Conservation (phyloP, 2,113 vertebrate genomes). For the Atractosteus spatula region DNA sequence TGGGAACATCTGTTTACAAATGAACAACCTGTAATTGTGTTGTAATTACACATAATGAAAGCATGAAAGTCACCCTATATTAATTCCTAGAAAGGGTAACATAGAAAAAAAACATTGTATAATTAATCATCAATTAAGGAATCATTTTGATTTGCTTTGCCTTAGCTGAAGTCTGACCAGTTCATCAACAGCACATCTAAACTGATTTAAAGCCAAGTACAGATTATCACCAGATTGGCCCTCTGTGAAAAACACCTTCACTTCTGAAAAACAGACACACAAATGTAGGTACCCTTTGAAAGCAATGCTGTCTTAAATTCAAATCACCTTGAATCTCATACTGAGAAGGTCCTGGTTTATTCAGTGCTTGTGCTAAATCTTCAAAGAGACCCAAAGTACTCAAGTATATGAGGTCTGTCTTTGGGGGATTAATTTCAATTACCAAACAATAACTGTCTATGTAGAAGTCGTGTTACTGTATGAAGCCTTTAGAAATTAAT, state of each 20-base stretch:
- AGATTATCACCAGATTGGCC: conserved; percentile 21
- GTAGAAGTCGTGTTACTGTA: too few species aligned
- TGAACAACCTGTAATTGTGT: conserved; percentile 38
- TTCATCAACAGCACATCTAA: conserved; percentile 6
- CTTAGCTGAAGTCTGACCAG: conserved; percentile 38
- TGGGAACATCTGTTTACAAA: conserved; percentile 32
- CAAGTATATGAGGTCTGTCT: conserved; percentile 25
- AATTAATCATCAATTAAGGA: conserved; percentile 48
- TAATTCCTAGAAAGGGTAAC: conserved; percentile 21
- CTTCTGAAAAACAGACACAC: conserved; percentile 26
- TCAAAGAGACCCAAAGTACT: conserved; percentile 27
- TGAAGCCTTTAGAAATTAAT: too few species aligned
- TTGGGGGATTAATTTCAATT: conserved; percentile 33
- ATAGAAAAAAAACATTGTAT: conserved; percentile 21
- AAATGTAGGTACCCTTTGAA: conserved; percentile 54
- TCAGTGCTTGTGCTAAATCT: conserved; percentile 10
- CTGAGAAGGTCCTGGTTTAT: conserved; percentile 14
- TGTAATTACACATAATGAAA: conserved; percentile 39
- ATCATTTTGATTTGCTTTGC: conserved; percentile 31
- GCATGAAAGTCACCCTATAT: conserved; percentile 46
- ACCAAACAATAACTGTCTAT: conserved; percentile 5
- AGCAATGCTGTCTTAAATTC: conserved; percentile 44
- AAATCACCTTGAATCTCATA: conserved; percentile 33
- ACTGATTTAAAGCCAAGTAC: conserved; percentile 26
- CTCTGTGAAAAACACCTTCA: conserved; percentile 31